Conservation (phyloP, 2,888 invertebrate genomes). For the Metallyticus violacea region DNA sequence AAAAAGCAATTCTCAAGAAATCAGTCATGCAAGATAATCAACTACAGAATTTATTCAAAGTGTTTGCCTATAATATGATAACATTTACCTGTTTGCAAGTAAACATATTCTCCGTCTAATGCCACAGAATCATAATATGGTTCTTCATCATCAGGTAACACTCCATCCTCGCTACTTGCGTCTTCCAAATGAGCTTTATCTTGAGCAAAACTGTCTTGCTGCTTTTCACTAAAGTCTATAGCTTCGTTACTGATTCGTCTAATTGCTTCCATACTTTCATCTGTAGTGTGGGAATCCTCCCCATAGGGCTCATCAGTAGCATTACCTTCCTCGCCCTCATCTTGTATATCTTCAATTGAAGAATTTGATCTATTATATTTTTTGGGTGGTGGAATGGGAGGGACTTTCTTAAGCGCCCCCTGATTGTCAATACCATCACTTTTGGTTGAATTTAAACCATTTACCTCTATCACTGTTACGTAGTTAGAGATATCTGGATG, state of each 20-base stretch:
- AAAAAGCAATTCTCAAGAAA: no score
- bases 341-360: neutral
- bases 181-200: slow-evolving; percentile 11
- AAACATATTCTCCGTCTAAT: slow-evolving; percentile 68
- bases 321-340: neutral
- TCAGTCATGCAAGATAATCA: no score
- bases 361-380: slow-evolving; percentile 17
- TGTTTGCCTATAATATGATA: no score
- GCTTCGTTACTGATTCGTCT: neutral
- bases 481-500: slow-evolving; percentile 56
- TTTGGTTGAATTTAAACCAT: slow-evolving; percentile 55
- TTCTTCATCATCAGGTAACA: slow-evolving; percentile 45
- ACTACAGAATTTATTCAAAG: no score
- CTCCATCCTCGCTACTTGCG: slow-evolving; percentile 21
- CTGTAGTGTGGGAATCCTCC: neutral
- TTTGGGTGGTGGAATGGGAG: slow-evolving; percentile 38
- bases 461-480: slow-evolving; percentile 86
- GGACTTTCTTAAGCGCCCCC: slow-evolving; percentile 42
- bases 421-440: slow-evolving; percentile 44
- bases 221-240: neutral
- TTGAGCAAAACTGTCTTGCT: neutral
- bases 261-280: neutral
- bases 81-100: slow-evolving; percentile 64
- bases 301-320: neutral
- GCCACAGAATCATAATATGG: slow-evolving; percentile 56